Base-by-base conservation (phyloP, 2,113 vertebrate genomes). In the Prinia subflava region DNA sequence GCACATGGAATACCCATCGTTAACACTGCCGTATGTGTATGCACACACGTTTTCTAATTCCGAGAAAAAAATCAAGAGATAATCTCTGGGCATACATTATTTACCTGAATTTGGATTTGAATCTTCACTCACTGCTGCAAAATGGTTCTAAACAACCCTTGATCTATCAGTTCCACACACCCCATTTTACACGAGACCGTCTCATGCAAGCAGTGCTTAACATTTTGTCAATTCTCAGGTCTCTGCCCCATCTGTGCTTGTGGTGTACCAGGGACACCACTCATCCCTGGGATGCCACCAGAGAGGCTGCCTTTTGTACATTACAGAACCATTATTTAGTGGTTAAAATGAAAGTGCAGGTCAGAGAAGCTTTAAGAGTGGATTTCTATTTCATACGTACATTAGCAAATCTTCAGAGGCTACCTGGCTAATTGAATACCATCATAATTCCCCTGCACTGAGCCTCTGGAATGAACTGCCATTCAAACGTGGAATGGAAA, bases 361-460 rank as follows among this genome's bases (percentile, higher is more conserved):
- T 90, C 82, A 60, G 70, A 89, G 76, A 63, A 91, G 49, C 83
- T 81, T 95, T 90, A 89, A 84, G 50, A 90, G 76, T 7, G 1
- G 65, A 85, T 89, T 96, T 90, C 83, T 93, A 55, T 80, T 92
- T 95, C 85, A 88, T 69, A 56, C 1, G 4, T 92, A 84, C 84
- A 92, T 91, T 96, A 94, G 94, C 86, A 83, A 97, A 71, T 83
- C 94, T 94, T 93, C 53, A 41, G 93, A 94, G 94, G 70, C 78
- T 96, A 96, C 87, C 92, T 94, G 63, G 91, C 85, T 97, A 97
- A 97, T 92, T 94, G 94, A 96, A 95, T 92, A 76, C 74, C 17
- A 10, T 89, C 74, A 33, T 85, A 94, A 92, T 87, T 96, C 63
- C 91, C 87, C 71, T 71, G 41, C 80, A 82, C 50, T 0, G 3